phyloP scores from a whole-genome alignment of 2,113 vertebrate genomes.

The Setophaga kirtlandii region DNA sequence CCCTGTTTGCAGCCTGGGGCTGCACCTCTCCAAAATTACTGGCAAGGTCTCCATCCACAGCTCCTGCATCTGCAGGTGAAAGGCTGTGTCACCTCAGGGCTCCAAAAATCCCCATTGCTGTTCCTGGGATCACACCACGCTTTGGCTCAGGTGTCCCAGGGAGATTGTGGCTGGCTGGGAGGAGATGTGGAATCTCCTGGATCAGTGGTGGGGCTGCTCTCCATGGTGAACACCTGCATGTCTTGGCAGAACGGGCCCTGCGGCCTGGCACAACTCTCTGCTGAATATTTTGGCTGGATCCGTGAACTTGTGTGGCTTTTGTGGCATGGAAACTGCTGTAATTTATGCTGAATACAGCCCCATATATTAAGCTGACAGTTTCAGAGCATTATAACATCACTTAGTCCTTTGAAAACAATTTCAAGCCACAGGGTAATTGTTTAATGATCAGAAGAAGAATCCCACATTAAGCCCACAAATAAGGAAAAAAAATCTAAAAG shows the following conservation, averaged over 20 bases:
- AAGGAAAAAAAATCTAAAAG: not conserved
- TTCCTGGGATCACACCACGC: not conserved
- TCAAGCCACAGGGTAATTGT: not conserved
- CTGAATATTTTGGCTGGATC: slow-evolving; percentile 60
- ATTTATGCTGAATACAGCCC: slow-evolving; percentile 36
- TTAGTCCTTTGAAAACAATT: not conserved
- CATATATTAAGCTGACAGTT: slow-evolving; percentile 14
- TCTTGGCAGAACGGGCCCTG: slow-evolving; percentile 32
- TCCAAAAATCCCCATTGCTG: not conserved
- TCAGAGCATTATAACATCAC: slow-evolving; percentile 2
- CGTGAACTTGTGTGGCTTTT: slow-evolving; percentile 7
- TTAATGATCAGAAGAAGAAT: not conserved
- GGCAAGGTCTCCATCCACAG: not conserved
- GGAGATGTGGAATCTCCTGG: not conserved
- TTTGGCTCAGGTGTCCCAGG: not conserved
- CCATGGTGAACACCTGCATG: not conserved
- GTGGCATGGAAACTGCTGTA: slow-evolving; percentile 55
- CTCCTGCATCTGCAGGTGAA: slow-evolving; percentile 1
- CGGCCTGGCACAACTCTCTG: slow-evolving; percentile 31
- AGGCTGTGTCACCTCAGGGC: not conserved
- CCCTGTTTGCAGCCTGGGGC: not conserved
- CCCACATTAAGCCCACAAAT: not conserved
- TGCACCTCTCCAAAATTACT: not conserved
- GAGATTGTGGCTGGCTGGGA: not conserved
- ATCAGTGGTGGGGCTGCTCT: not conserved